Evolutionary conservation across 2,797 vertebrate genomes (phyloP), one percentile per base, ranked within the genome.

Genomic region (Thalassophryne amazonica): DNA sequence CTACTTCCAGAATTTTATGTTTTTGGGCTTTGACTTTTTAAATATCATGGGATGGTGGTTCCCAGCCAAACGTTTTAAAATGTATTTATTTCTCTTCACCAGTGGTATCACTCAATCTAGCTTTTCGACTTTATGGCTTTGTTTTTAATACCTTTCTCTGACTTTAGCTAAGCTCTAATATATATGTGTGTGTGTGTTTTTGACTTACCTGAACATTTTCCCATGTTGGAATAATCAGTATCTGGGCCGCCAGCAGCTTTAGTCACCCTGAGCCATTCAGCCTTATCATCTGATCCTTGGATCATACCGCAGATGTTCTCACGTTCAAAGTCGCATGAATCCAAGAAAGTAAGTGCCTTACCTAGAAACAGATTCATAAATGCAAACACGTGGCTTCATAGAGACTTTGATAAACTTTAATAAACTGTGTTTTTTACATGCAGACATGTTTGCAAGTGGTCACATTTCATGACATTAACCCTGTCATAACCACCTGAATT

Each of bases 301-400:
- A 95, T 84, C 94, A 97, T 96, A 7, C 96, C 94, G 37, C 96
- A 97, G 34, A 97, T 90, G 50, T 94, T 97, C 62, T 92, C 93
- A 35, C 85, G 79, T 76, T 99, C 97, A 89, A 98, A 99, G 82
- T 89, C 84, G 28, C 97, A 99, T 0, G 92, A 92, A 63, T 98
- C 95, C 91, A 98, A 82, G 69, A 97, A 98, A 2, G 88, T 97
- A 37, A 92, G 70, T 17, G 89, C 89, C 40, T 70, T 35, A 3
- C 73, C 87, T 90, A 23, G 3, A 71, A 27, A 22, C 70, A 7
- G 37, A 34, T 36, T 38, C 12, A 60, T 7, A 30, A 43, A 36
- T 24, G 43, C 21, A 39, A 15, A 48, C 1, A 25, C 4, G 66
- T 10, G 39, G 4, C 6, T 27, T 10, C 7, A 11, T 32, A 21